Base-by-base conservation (phyloP, 2,888 invertebrate species). In the Teinopalpus imperialis region DNA sequence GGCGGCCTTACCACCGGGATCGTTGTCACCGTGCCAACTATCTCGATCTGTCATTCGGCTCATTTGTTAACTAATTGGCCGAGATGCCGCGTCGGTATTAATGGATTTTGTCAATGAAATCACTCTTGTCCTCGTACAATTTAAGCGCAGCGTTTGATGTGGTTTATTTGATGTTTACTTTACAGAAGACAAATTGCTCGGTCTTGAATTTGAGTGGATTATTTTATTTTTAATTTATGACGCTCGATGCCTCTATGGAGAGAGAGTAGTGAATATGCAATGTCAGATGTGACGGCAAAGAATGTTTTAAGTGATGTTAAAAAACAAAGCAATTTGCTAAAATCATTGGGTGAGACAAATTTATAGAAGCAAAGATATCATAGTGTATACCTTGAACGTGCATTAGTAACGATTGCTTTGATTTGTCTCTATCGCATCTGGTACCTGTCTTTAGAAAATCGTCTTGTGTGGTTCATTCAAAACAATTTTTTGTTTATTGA, bases 51-150 rank as follows among this genome's bases (percentile, higher is more conserved):
- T 87, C 88, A 81, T 68, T 76, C 66, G 80, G 54, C 74, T 81
- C 83, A 81, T 87, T 82, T 86, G 86, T 82, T 85, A 82, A 85
- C 83, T 80, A 85, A 88, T 85, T 76, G 78, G 66, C 64, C 62
- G 59, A 54, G 72, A 74, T 71, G 65, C 72, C 67, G 59, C 61
- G 65, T 64, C 66, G 63, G 77, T 72, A 74, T 85, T 86, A 87
- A 88, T 87, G 86, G 85, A 83, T 76, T 82, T 82, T 81, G 83
- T 87, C 85, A 85, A 82, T 85, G 81, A 64, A 63, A 70, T 68
- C 66, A 57, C 68, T 65, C 66, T 66, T 69, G 62, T 59, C 60
- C 61, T 62, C 61, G 57, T 44, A 62, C 59, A 60, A 66, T 66
- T 67, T 68, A 57, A 61, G 60, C 69, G 68, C 60, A 59, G 51